phyloP scores from a whole-genome alignment of 2,797 vertebrate species.

The Hirundo rustica region DNA sequence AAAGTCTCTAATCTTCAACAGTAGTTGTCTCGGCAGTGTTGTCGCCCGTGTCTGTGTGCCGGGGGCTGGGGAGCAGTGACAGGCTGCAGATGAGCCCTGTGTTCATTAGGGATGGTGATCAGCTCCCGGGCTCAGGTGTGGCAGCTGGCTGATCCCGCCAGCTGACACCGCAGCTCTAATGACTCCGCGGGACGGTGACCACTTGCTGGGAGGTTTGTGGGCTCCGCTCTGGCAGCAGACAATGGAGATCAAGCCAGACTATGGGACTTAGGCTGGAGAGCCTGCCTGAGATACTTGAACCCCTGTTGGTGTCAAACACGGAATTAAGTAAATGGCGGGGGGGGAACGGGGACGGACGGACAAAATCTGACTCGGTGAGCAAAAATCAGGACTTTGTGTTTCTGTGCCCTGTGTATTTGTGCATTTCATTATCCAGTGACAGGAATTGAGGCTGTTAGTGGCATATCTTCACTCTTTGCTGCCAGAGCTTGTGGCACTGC shows the following conservation, averaged over 20 bases:
- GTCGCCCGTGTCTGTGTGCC: slow-evolving; percentile 65
- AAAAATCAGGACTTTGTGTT: slow-evolving; percentile 24
- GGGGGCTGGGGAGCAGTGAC: slow-evolving; percentile 70
- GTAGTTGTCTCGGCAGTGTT: slow-evolving; percentile 54
- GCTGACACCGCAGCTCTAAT: slow-evolving; percentile 75
- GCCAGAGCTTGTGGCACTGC: neutral
- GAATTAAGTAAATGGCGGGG: slow-evolving; percentile 60
- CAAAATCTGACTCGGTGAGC: neutral
- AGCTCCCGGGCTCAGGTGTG: slow-evolving; percentile 79
- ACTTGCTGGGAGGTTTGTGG: slow-evolving; percentile 72
- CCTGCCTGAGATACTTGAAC: slow-evolving; percentile 67
- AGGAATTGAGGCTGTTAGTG: slow-evolving; percentile 14
- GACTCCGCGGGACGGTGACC: slow-evolving; percentile 71
- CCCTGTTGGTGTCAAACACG: slow-evolving; percentile 64
- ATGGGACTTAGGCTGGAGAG: slow-evolving; percentile 66
- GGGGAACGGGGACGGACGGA: neutral
- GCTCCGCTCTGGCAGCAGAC: slow-evolving; percentile 67
- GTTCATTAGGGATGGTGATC: slow-evolving; percentile 79
- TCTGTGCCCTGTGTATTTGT: slow-evolving; percentile 4
- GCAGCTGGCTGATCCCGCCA: slow-evolving; percentile 72
- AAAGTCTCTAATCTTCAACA: slow-evolving; percentile 68
- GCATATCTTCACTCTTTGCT: slow-evolving; percentile 31
- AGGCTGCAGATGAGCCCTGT: slow-evolving; percentile 77
- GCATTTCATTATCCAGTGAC: slow-evolving; percentile 36
- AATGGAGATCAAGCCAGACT: slow-evolving; percentile 73